phyloP scores from a whole-genome alignment of 2,113 vertebrate species.

The Cynopterus brachyotis region DNA sequence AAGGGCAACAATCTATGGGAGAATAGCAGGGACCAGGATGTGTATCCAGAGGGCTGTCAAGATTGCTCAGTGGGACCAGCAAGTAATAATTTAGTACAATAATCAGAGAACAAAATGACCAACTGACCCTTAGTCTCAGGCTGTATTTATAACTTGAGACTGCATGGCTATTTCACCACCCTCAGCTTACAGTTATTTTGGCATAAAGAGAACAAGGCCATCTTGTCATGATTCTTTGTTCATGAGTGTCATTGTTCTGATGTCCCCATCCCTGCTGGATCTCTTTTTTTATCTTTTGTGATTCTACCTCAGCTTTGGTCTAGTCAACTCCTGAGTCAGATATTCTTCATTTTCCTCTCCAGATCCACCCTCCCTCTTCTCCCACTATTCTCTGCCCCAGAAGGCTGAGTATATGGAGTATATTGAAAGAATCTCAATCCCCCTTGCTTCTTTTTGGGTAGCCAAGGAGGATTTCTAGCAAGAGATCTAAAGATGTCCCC shows the following conservation, averaged over 20 bases:
- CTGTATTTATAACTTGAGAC: background rate
- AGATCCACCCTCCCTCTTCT: background rate
- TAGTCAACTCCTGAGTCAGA: background rate
- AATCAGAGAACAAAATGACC: background rate
- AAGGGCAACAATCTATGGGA: background rate
- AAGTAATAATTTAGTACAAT: background rate
- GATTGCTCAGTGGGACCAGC: background rate
- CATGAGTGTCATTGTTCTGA: background rate
- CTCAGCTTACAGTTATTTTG: background rate
- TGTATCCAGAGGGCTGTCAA: background rate
- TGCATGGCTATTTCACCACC: too few species aligned
- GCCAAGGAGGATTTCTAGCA: background rate
- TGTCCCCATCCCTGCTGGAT: background rate
- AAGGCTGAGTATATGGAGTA: background rate
- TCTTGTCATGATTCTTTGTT: background rate
- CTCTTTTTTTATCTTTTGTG: background rate
- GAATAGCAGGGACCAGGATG: fast-evolving
- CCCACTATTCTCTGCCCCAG: background rate
- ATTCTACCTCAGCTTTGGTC: background rate
- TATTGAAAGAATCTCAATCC: background rate
- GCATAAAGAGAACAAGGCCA: background rate
- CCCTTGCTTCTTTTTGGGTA: background rate
- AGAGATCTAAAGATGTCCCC: background rate
- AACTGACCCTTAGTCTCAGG: background rate
- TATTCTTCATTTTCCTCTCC: background rate